These are phyloP conservation scores for Drosophila melanica DNA, from an alignment of 1,140 invertebrate genomes.

Conservation along the genomic window DNA sequence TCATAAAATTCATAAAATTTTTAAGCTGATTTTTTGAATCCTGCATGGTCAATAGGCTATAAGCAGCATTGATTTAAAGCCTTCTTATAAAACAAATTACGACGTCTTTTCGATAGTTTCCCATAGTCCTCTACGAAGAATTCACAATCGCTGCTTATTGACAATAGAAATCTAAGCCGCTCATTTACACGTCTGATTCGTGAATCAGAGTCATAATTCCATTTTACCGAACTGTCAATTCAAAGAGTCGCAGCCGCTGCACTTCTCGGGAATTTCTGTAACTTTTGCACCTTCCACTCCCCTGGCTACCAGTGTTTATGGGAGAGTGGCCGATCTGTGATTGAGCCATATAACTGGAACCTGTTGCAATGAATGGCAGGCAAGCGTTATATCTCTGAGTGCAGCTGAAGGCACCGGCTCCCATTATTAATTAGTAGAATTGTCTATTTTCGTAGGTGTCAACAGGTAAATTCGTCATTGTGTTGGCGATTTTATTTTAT, in stretches of 20 bases:
- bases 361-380: constrained; percentile 65
- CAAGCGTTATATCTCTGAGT: constrained; percentile 42
- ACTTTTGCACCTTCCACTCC: constrained; percentile 28
- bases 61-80: constrained; percentile 7
- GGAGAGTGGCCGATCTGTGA: constrained; percentile 35
- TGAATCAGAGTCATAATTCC: constrained; percentile 70
- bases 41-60: neutral
- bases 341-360: constrained; percentile 61
- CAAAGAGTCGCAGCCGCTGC: constrained; percentile 26
- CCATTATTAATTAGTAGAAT: constrained; percentile 76
- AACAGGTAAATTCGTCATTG: constrained; percentile 79
- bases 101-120: constrained; percentile 26
- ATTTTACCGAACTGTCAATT: constrained; percentile 31
- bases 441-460: constrained; percentile 75
- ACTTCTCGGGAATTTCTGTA: constrained; percentile 47
- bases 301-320: constrained; percentile 20
- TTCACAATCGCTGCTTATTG: constrained; percentile 3
- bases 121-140: constrained; percentile 28
- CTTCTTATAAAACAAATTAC: constrained; percentile 13
- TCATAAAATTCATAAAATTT: neutral
- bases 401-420: constrained; percentile 21
- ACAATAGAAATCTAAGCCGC: constrained; percentile 30
- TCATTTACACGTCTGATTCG: constrained; percentile 37
- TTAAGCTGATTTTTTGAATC: neutral
- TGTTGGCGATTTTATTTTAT: constrained; percentile 47